Base-by-base conservation (phyloP, 2,113 vertebrate species). In the Grus americana region DNA sequence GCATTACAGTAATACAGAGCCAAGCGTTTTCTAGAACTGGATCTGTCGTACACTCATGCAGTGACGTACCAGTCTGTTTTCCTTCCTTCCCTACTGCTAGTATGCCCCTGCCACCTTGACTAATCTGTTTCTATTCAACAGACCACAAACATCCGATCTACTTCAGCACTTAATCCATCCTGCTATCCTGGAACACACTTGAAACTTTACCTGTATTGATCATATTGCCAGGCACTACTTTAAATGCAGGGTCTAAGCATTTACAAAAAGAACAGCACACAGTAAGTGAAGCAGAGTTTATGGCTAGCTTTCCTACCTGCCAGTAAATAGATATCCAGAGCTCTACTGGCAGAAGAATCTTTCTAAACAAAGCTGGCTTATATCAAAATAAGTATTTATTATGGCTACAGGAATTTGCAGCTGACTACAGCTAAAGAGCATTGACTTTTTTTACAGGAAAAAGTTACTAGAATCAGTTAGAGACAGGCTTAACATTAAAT, bases 161-260 rank as follows among this genome's bases (percentile, higher is more conserved):
- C 54, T 72, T 52, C 79, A 89, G 72, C 47, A 81, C 10, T 92
- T 87, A 46, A 91, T 71, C 65, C 88, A 81, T 29, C 36, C 88
- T 59, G 67, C 59, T 54, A 36, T 44, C 36, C 86, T 55, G 79
- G 92, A 92, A 91, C 65, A 83, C 57, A 20, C 61, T 34, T 93
- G 88, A 96, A 96, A 94, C 88, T 82, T 87, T 87, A 96, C 86
- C 95, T 94, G 61, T 61, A 81, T 88, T 67, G 83, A 93, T 93
- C 75, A 54, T 10, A 90, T 95, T 91, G 83, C 91, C 83, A 55
- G 26, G 54, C 44, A 34, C 73, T 49, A 86, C 58, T 92, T 92
- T n/a, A 95, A 81, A 95, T 81, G 83, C 83, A 86, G 23, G 42
- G 61, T 12, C n/a, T n/a, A 65, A 67, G 63, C 63, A 76, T 29